A percentile compares a stretch with the other conserved stretches of the same genome.
Evolutionary conservation across 2,888 invertebrate species (phyloP).

Genomic region (Hololepta plana): DNA sequence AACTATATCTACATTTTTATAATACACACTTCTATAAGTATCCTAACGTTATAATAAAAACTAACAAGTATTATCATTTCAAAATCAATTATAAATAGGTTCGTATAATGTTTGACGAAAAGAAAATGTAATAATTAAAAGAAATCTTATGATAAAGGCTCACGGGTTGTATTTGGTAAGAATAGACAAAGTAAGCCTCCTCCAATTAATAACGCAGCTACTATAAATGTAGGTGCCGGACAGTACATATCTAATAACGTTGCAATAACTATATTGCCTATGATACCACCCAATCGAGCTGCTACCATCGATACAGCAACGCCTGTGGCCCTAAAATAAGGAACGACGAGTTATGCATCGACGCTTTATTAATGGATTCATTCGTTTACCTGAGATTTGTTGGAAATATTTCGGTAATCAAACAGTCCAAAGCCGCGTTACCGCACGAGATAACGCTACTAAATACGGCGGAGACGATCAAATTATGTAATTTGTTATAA

Average conservation of each 20-base stretch:
- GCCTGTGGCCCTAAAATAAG: constrained; percentile 63
- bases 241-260: constrained; percentile 73
- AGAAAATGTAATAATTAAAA: no score
- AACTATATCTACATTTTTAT: no score
- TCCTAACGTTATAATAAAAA: no score
- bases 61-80: no score
- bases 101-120: no score
- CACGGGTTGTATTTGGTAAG: constrained; percentile 77
- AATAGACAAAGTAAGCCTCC: constrained; percentile 77
- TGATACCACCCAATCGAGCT: constrained; percentile 75
- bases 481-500: constrained; percentile 63
- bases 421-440: constrained; percentile 78
- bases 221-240: constrained; percentile 82
- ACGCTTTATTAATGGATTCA: neutral
- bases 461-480: constrained; percentile 69
- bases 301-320: constrained; percentile 83
- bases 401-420: constrained; percentile 86
- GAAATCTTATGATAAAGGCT: constrained; percentile 35
- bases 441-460: constrained; percentile 79
- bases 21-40: no score
- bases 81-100: no score
- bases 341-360: constrained; percentile 5
- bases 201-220: constrained; percentile 66
- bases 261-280: constrained; percentile 78
- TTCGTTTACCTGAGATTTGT: constrained; percentile 63